phyloP scores from a whole-genome alignment of 1,140 invertebrate species.

The Pseudomyrmex gracilis region DNA sequence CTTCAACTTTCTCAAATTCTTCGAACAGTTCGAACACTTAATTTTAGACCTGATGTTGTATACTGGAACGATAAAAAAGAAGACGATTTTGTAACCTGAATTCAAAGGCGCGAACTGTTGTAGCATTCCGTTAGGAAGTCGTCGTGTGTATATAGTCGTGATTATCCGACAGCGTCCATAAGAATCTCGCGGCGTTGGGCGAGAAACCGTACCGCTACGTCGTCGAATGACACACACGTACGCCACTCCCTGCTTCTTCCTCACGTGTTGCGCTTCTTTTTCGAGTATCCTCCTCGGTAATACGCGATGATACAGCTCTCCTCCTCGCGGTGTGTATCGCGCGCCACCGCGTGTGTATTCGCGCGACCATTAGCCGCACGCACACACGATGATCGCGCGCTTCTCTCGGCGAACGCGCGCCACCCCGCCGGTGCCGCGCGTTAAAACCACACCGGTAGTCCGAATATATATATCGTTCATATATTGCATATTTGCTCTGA shows the following conservation, averaged over 20 bases:
- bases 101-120: not conserved
- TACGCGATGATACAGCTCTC: constrained; percentile 15
- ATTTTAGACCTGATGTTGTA: too few relatives aligned
- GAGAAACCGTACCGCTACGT: constrained; percentile 35
- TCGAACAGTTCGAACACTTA: too few relatives aligned
- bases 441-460: constrained; percentile 13
- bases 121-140: not conserved
- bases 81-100: not conserved
- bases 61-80: too few relatives aligned
- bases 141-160: not conserved
- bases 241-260: constrained; percentile 9
- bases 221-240: constrained; percentile 5
- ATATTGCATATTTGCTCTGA: constrained; percentile 70
- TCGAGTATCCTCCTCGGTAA: not conserved
- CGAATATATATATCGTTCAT: constrained; percentile 63
- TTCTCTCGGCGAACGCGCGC: constrained; percentile 4
- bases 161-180: not conserved
- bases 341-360: constrained; percentile 26
- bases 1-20: too few relatives aligned
- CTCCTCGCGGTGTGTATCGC: not conserved
- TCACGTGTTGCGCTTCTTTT: constrained; percentile 18
- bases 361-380: constrained; percentile 64
- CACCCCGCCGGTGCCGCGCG: not conserved
- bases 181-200: not conserved
- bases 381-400: constrained; percentile 21